Base-by-base conservation (phyloP, 2,113 vertebrate species). In the Strigops habroptila region DNA sequence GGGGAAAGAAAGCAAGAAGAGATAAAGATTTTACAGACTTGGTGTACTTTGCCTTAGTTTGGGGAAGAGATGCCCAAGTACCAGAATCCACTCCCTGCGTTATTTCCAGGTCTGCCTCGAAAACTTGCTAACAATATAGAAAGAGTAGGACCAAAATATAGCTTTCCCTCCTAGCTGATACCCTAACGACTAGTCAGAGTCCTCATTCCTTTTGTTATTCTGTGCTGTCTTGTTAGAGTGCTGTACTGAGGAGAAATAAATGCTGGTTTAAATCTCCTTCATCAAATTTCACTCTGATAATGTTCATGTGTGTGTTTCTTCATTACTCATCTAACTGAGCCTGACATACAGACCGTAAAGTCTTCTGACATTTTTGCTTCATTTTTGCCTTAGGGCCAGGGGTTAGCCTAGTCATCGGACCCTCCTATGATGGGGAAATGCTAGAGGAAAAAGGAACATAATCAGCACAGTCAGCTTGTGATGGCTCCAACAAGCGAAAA, bases 61-160 rank as follows among this genome's bases (percentile, higher is more conserved):
- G 22, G 31, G 30, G 8, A 82, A 71, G 71, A 79, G 48, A 23
- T 82, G 43, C 17, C 14, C 0, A 0, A 76, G 39, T 39, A 63
- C 25, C 22, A 24, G 27, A 37, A 37, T 53, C 22, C 64, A 19
- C 9, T 85, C 15, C 23, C 5, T 75, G n/a, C 0, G 0, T 60
- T 79, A 39, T 55, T 82, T 80, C 48, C 19, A 46, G 13, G 18
- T 71, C 7, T 79, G 44, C n/a, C 44, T 84, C 18, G 39, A 64
- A 78, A 78, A 67, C 24, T 16, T n/a, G 24, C 39, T 28, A 67
- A 17, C 24, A 15, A 0, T 23, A 6, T 18, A 24, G 22, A 43
- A 82, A 59, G 25, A 51, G 9, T 8, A 37, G 41, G 33, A 76
- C 55, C 75, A 14, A 75, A 71, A 49, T 28, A 37, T 4, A 14